Conservation (phyloP, 2,797 vertebrate species). For the Linurgus olivaceus region DNA sequence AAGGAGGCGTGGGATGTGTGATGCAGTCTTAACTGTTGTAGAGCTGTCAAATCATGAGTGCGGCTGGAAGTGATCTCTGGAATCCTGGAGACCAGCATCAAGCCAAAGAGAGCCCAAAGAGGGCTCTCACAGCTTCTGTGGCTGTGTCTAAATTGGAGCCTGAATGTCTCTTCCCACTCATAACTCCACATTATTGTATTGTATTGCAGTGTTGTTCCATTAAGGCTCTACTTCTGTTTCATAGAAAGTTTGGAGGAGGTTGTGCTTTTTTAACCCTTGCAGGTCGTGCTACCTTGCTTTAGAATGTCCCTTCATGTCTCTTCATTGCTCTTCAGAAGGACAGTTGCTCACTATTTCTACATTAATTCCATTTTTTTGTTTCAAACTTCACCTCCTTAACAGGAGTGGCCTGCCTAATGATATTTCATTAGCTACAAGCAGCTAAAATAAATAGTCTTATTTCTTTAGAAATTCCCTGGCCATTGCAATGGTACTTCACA, state of each 20-base stretch:
- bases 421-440: background rate
- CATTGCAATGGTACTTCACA: background rate
- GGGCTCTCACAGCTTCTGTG: background rate
- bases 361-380: background rate
- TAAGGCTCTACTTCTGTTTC: background rate
- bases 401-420: background rate
- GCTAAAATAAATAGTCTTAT: background rate
- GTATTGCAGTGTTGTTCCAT: background rate
- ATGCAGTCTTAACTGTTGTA: background rate
- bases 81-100: background rate
- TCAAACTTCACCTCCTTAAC: background rate
- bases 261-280: background rate
- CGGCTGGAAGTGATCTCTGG: background rate
- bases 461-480: background rate
- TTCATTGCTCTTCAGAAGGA: background rate
- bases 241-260: background rate
- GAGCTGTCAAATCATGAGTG: background rate
- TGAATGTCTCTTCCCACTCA: background rate
- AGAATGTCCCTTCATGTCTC: background rate
- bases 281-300: background rate
- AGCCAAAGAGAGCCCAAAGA: background rate
- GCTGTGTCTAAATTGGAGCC: background rate
- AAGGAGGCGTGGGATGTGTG: background rate
- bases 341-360: background rate
- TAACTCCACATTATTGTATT: background rate